phyloP scores from a whole-genome alignment of 1,140 invertebrate species.

The Xylocopa sonorina region DNA sequence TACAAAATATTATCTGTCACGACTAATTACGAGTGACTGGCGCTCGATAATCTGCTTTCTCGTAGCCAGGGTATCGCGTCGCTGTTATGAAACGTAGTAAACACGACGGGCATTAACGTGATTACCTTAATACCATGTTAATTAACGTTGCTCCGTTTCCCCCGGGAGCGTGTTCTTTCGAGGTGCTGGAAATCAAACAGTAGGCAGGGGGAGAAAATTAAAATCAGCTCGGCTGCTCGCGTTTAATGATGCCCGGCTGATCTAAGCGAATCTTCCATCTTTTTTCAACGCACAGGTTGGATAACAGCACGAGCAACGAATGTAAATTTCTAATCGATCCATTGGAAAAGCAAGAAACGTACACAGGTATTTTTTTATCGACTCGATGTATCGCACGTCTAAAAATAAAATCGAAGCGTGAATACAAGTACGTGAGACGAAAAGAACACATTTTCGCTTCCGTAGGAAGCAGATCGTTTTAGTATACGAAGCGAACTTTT shows the following conservation, averaged over 20 bases:
- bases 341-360: too few relatives aligned
- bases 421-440: not conserved
- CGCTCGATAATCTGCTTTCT: slow-evolving; percentile 12
- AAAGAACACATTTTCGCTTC: not conserved
- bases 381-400: too few relatives aligned
- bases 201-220: not conserved
- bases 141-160: not conserved
- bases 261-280: too few relatives aligned
- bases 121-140: slow-evolving; percentile 26
- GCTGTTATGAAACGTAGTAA: slow-evolving; percentile 17
- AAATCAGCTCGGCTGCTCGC: not conserved
- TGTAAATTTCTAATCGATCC: not conserved
- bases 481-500: not conserved
- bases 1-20: slow-evolving; percentile 17
- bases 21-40: slow-evolving; percentile 32
- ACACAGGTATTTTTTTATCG: too few relatives aligned
- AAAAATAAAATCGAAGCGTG: too few relatives aligned
- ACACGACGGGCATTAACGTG: slow-evolving; percentile 12
- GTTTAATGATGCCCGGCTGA: not conserved
- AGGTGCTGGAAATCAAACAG: not conserved
- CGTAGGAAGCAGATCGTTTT: not conserved
- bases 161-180: not conserved
- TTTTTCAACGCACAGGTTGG: too few relatives aligned
- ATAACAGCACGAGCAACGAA: too few relatives aligned
- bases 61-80: not conserved